Evolutionary conservation across 2,888 invertebrate genomes (phyloP).

Genomic region (Chloroclystis v-ata): DNA sequence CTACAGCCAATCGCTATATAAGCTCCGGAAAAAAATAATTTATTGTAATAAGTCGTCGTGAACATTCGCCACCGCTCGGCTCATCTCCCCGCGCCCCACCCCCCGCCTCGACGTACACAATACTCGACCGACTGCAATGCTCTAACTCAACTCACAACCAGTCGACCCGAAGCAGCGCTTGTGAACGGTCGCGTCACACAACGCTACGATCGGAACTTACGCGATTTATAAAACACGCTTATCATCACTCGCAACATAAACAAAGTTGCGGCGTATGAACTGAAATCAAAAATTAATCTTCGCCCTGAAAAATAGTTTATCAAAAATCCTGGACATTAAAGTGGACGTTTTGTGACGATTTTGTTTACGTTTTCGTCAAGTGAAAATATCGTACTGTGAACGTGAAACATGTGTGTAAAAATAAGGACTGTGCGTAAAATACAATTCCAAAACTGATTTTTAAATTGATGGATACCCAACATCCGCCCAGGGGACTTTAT

Average conservation of each 20-base stretch:
- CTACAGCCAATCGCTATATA: slow-evolving; percentile 60
- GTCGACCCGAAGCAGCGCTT: slow-evolving; percentile 71
- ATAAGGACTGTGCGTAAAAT: slow-evolving; percentile 60
- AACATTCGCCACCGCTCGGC: slow-evolving; percentile 74
- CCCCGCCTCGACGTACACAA: slow-evolving; percentile 61
- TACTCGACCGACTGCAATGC: slow-evolving; percentile 70
- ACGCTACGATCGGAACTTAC: slow-evolving; percentile 61
- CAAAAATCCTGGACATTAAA: slow-evolving; percentile 29
- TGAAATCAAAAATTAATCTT: slow-evolving; percentile 19
- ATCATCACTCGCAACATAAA: slow-evolving; percentile 50
- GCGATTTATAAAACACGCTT: slow-evolving; percentile 67
- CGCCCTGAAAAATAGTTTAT: slow-evolving; percentile 10
- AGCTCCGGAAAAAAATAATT: slow-evolving; percentile 72
- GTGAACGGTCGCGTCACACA: slow-evolving; percentile 70
- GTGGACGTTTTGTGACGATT: slow-evolving; percentile 52
- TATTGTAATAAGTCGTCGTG: slow-evolving; percentile 76
- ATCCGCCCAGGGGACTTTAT: slow-evolving; percentile 69
- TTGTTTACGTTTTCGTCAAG: slow-evolving; percentile 34
- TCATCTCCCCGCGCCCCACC: slow-evolving; percentile 59
- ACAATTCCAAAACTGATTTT: slow-evolving; percentile 53
- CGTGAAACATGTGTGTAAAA: slow-evolving; percentile 46
- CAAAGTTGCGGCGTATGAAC: slow-evolving; percentile 36
- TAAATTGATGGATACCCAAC: slow-evolving; percentile 75
- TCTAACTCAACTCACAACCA: slow-evolving; percentile 60
- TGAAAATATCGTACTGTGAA: slow-evolving; percentile 24